Base-by-base conservation (phyloP, 1,140 invertebrate species). In the Penaeus japonicus region DNA sequence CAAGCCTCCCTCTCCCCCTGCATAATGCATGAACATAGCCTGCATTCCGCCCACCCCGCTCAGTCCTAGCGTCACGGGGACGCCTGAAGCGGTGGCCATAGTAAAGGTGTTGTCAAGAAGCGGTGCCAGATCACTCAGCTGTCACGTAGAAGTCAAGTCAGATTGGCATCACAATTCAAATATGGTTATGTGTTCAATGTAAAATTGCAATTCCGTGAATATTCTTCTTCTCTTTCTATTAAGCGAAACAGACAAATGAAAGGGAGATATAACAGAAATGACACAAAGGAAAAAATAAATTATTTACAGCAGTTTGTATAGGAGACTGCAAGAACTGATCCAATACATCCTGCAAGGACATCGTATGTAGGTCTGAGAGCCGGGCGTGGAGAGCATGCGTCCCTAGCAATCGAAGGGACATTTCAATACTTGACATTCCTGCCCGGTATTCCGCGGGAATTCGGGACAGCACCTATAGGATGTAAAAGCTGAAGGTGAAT, bases 391-490 rank as follows among this genome's bases (percentile, higher is more conserved):
- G 22, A 2, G 73, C 65, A 17, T 78, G 89, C 4, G 73, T 87
- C 2, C 65, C 86, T 82, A 90, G 32, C 24, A 90, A 39, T 32
- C 81, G 75, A 12, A 88, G 27, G 5, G 59, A 80, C 77, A 90
- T 77, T 62, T 87, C 84, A 10, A 88, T 20, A 18, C 82, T 84
- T 5, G 85, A 84, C 2, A 55, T 53, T 0, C 75, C 77, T 0
- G 35, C 39, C 10, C 89, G 54, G 75, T 90, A 90, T 39, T 85
- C 89, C 20, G 83, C 85, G 1, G 89, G 89, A 18, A 90, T 88
- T 65, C 89, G 88, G 12, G 85, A 85, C 80, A 90, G 57, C 22
- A 90, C 89, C 89, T 90, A 75, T 22, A 4, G 53, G 35, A 39
- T 32, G 39, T 15, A 75, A 47, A 12, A 20, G 47, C 4, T 1